A percentile compares a stretch with the other conserved stretches of the same genome.
phyloP scores from a whole-genome alignment of 2,888 invertebrate species.

The Seladonia tumulorum region DNA sequence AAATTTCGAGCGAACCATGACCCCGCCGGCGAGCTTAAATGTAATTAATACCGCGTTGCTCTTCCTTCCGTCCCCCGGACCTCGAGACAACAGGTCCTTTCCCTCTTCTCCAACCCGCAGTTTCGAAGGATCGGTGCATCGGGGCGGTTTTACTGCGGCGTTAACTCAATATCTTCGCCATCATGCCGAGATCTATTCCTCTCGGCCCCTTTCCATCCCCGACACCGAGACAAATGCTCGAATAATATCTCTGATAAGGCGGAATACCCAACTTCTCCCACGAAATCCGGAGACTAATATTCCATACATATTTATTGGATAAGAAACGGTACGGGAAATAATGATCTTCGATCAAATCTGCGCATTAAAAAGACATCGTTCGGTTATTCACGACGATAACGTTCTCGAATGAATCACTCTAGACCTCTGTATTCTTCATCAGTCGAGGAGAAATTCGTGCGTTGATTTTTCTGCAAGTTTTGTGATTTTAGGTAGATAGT shows the following conservation, averaged over 20 bases:
- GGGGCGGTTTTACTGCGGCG: conserved; percentile 78
- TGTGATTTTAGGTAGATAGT: no score
- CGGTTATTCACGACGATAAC: neutral
- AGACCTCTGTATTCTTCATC: no score
- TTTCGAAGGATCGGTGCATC: conserved; percentile 59
- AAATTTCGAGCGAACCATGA: conserved; percentile 49
- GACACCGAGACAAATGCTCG: conserved; percentile 51
- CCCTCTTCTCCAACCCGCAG: conserved; percentile 25
- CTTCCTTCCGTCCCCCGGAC: conserved; percentile 42
- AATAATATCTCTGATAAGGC: conserved; percentile 49
- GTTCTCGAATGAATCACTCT: neutral
- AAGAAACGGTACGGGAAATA: neutral
- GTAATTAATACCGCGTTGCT: conserved; percentile 60
- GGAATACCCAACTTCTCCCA: conserved; percentile 5
- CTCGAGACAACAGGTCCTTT: conserved; percentile 37
- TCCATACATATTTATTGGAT: conserved; percentile 46
- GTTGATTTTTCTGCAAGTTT: neutral
- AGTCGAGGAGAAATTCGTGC: neutral
- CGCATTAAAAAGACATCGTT: neutral
- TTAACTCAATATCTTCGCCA: conserved; percentile 80
- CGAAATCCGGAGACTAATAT: conserved; percentile 27
- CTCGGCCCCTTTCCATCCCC: conserved; percentile 48
- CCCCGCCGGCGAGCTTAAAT: conserved; percentile 48
- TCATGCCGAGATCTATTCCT: conserved; percentile 63
- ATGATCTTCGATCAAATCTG: conserved; percentile 6